Evolutionary conservation across 37 sponge, comb jelly and placozoan genomes (phyloP).

Genomic region (Diacarnus erythraeanus): DNA sequence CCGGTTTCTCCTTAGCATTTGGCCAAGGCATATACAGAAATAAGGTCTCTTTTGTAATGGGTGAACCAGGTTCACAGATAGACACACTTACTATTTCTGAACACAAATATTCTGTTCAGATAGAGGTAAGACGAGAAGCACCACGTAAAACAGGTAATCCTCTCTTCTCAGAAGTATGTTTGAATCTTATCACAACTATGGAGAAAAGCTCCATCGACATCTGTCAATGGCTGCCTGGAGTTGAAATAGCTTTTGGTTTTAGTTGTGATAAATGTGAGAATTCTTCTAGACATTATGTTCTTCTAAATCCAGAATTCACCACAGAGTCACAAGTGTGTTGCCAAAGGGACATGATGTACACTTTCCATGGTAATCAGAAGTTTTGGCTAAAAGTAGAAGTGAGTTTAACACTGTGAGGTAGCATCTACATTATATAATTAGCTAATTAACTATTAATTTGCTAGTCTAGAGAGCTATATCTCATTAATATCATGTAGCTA

Average conservation of each 20-base stretch:
- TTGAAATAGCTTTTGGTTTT: constrained; percentile 5
- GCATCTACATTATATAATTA: too few relatives aligned
- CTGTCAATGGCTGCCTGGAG: constrained; percentile 19
- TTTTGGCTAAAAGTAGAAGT: constrained; percentile 4
- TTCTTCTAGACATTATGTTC: not conserved
- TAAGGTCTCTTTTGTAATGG: constrained; percentile 7
- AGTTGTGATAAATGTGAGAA: constrained; percentile 4
- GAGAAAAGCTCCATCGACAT: not conserved
- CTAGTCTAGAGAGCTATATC: too few relatives aligned
- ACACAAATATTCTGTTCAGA: not conserved
- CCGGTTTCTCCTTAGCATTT: not conserved
- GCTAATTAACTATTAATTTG: not conserved
- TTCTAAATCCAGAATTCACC: not conserved
- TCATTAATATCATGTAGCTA: too few relatives aligned
- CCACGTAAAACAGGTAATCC: not conserved
- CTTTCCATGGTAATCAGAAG: not conserved
- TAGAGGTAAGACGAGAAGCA: not conserved
- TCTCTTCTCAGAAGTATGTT: not conserved
- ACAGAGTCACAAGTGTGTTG: not conserved
- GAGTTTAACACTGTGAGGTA: too few relatives aligned
- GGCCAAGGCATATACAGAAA: constrained; percentile 24
- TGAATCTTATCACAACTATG: not conserved
- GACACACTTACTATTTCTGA: constrained; percentile 24
- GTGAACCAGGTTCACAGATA: constrained; percentile 16
- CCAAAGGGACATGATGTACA: not conserved